These are phyloP conservation scores for Drosophila fuyamai DNA, from an alignment of 1,140 invertebrate species.

Conservation along the genomic window DNA sequence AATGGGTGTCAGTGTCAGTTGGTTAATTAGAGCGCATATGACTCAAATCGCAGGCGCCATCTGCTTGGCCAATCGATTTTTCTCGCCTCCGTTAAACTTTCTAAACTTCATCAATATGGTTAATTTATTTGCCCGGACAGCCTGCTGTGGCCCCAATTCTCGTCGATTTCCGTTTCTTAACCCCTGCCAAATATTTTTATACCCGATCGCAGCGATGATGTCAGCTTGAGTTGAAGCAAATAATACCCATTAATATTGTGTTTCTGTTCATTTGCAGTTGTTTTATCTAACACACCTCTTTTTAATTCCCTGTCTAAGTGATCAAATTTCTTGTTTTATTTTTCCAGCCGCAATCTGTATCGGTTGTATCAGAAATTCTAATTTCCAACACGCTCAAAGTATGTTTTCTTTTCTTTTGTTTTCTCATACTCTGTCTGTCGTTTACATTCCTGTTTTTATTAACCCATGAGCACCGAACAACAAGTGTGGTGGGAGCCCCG, in stretches of 20 bases:
- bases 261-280: constrained; percentile 31
- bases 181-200: constrained; percentile 30
- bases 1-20: constrained; percentile 57
- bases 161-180: constrained; percentile 38
- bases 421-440: constrained; percentile 29
- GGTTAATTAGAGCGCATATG: constrained; percentile 71
- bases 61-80: constrained; percentile 28
- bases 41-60: constrained; percentile 53
- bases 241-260: constrained; percentile 32
- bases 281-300: constrained; percentile 36
- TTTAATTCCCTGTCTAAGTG: constrained; percentile 38
- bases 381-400: constrained; percentile 79
- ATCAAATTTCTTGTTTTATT: constrained; percentile 51
- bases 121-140: constrained; percentile 25
- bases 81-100: constrained; percentile 35
- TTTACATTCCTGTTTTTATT: constrained; percentile 36
- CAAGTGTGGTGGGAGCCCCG: constrained; percentile 23
- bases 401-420: constrained; percentile 60
- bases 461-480: constrained; percentile 51
- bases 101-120: constrained; percentile 46
- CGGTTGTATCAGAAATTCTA: constrained; percentile 79
- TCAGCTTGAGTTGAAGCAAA: constrained; percentile 28
- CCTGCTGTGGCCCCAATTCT: constrained; percentile 49
- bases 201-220: constrained; percentile 33
- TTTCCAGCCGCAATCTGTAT: constrained; percentile 75